Base-by-base conservation (phyloP, 2,888 invertebrate species). In the Pasiphila rectangulata region DNA sequence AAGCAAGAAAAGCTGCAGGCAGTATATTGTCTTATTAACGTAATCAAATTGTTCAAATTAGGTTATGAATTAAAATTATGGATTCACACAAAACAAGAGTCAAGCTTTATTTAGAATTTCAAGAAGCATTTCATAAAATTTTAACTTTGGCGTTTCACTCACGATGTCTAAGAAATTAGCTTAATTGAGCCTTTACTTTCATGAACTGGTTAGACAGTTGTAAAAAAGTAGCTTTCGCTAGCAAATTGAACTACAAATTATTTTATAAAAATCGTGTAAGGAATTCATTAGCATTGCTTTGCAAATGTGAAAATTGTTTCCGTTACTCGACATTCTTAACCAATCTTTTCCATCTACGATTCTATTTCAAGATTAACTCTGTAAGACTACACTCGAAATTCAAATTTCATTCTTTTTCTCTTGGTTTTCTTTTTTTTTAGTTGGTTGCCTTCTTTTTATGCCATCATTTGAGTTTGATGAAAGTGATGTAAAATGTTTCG, bases 301-400 rank as follows among this genome's bases (percentile, higher is more conserved):
- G 46, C 41, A 36, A 53, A 51, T 16, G 47, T 56, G 55, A 53
- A 51, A 63, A 66, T 59, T 56, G 47, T 27, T 42, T 10, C 65
- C 60, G 65, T 61, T 64, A 52, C 42, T n/a, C 37, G 58, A 51
- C 52, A 60, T 59, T 54, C 51, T 57, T 56, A 51, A 56, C 55
- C 42, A 42, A 40, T 54, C 50, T 51, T 15, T 40, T 45, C 45
- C 47, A 40, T 40, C 25, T 30, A 23, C 42, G 43, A 38, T 32
- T 50, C 38, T 62, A 57, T 56, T 60, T 55, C 51, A 30, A 37
- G 43, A 30, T 38, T 48, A 47, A 36, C 59, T 57, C 47, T 48
- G 13, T 42, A 53, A 44, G 23, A 49, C 45, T 44, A 46, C 46
- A 39, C 45, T 51, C 46, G 42, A 50, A 35, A 53, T 47, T 44